phyloP scores from a whole-genome alignment of 2,113 vertebrate species.

The Archilochus colubris region DNA sequence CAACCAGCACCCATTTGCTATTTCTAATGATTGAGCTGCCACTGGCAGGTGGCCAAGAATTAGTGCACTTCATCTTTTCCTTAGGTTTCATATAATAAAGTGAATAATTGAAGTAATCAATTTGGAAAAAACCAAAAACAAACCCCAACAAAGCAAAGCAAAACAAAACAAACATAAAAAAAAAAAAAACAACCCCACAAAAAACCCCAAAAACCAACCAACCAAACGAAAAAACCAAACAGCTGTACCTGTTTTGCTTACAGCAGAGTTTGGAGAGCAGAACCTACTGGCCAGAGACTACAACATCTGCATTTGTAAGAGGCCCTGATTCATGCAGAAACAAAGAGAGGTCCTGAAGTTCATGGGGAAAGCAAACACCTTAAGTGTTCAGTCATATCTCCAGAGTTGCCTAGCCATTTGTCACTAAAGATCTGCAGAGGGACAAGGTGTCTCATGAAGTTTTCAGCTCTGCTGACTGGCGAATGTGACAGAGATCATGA shows the following conservation, averaged over 20 bases:
- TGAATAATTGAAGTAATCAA: slow-evolving; percentile 49
- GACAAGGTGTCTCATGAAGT: neutral
- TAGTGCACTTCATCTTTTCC: slow-evolving; percentile 37
- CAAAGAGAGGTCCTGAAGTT: neutral
- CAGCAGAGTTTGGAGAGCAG: neutral
- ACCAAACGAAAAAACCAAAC: no score
- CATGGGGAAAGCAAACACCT: neutral
- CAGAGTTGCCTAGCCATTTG: neutral
- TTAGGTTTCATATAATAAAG: slow-evolving; percentile 43
- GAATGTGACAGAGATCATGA: neutral
- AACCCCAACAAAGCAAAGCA: no score
- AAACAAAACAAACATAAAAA: no score
- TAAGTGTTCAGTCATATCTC: neutral
- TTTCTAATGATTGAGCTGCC: slow-evolving; percentile 39
- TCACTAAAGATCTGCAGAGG: neutral
- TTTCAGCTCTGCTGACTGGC: neutral
- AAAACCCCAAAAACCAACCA: no score
- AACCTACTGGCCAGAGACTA: neutral
- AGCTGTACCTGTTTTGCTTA: slow-evolving; percentile 42
- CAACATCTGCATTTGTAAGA: neutral
- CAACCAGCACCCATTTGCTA: slow-evolving; percentile 51
- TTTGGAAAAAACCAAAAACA: neutral
- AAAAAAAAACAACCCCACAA: neutral
- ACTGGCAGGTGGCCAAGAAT: slow-evolving; percentile 38
- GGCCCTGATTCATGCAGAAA: neutral